These are phyloP conservation scores for Urechis unicinctus DNA, from an alignment of 2,888 invertebrate genomes.

Conservation along the genomic window DNA sequence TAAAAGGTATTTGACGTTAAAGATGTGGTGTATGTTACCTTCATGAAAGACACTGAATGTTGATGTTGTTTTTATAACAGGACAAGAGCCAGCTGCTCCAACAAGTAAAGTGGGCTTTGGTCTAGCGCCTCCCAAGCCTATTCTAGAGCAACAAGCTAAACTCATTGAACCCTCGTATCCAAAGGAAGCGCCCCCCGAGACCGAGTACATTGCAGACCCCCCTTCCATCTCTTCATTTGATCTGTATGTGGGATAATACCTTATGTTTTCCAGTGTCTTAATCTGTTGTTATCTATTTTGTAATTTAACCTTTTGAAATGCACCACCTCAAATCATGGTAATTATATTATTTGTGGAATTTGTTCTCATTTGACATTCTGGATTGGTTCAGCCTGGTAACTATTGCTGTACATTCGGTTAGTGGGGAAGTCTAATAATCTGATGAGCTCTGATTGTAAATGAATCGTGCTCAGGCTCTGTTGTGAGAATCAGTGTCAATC, in stretches of 20 bases:
- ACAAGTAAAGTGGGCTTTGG: slow-evolving; percentile 5
- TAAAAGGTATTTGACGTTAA: slow-evolving; percentile 1
- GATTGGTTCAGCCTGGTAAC: too few species aligned
- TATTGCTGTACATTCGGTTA: too few species aligned
- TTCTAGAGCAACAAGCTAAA: slow-evolving; percentile 8
- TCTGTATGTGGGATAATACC: slow-evolving; percentile 60
- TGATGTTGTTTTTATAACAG: slow-evolving; percentile 7
- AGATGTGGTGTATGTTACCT: too few species aligned
- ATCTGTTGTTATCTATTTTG: too few species aligned
- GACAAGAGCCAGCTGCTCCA: slow-evolving; percentile 16
- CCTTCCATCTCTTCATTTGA: slow-evolving; percentile 97
- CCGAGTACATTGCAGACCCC: slow-evolving; percentile 71
- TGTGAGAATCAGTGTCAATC: too few species aligned
- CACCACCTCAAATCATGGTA: not conserved
- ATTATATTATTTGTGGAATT: not conserved
- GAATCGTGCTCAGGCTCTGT: too few species aligned
- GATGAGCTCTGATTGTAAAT: too few species aligned
- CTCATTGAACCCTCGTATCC: slow-evolving; percentile 43
- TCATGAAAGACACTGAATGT: not conserved
- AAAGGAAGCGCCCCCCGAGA: slow-evolving; percentile 50
- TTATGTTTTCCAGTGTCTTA: too few species aligned
- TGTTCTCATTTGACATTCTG: too few species aligned
- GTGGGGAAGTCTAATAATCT: too few species aligned
- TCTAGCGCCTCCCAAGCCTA: slow-evolving; percentile 4
- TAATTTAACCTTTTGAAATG: too few species aligned